phyloP scores from a whole-genome alignment of 2,888 invertebrate genomes.

The Chrysomela aeneicollis region DNA sequence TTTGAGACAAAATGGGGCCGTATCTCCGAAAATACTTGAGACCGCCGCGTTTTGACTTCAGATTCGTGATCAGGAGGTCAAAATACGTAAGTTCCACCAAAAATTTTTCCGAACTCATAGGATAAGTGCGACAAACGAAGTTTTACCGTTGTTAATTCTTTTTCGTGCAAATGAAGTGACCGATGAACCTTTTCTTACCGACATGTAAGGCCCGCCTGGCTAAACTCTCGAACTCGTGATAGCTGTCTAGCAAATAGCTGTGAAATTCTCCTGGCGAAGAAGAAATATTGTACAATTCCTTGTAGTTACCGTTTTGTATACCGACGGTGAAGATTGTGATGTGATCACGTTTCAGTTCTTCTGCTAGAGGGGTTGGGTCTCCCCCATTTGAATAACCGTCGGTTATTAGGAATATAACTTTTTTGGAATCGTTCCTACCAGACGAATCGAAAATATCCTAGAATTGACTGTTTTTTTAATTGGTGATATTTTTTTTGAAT shows the following conservation, averaged over 20 bases:
- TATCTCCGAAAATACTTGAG: too few relatives aligned
- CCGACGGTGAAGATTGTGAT: slow-evolving; percentile 67
- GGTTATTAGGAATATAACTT: slow-evolving; percentile 73
- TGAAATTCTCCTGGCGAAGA: slow-evolving; percentile 70
- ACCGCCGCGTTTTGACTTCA: too few relatives aligned
- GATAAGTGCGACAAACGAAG: too few relatives aligned
- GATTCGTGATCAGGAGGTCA: too few relatives aligned
- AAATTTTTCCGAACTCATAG: too few relatives aligned
- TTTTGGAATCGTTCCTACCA: slow-evolving; percentile 61
- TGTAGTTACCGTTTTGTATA: slow-evolving; percentile 71
- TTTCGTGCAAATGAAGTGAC: too few relatives aligned
- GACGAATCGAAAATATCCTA: slow-evolving; percentile 63
- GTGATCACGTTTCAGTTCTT: slow-evolving; percentile 65
- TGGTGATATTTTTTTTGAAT: too few relatives aligned
- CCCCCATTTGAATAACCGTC: slow-evolving; percentile 77
- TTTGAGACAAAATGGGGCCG: too few relatives aligned
- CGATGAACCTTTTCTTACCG: slow-evolving; percentile 61
- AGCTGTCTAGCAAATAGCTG: slow-evolving; percentile 72
- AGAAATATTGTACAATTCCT: slow-evolving; percentile 70
- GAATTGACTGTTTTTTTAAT: slow-evolving; percentile 24
- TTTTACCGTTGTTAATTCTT: too few relatives aligned
- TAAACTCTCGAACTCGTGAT: slow-evolving; percentile 73
- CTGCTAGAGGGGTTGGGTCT: slow-evolving; percentile 70
- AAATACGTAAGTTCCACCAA: too few relatives aligned
- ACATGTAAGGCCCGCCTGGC: slow-evolving; percentile 73